These are phyloP conservation scores for Verasper variegatus DNA, from an alignment of 2,113 vertebrate species.

Conservation along the genomic window DNA sequence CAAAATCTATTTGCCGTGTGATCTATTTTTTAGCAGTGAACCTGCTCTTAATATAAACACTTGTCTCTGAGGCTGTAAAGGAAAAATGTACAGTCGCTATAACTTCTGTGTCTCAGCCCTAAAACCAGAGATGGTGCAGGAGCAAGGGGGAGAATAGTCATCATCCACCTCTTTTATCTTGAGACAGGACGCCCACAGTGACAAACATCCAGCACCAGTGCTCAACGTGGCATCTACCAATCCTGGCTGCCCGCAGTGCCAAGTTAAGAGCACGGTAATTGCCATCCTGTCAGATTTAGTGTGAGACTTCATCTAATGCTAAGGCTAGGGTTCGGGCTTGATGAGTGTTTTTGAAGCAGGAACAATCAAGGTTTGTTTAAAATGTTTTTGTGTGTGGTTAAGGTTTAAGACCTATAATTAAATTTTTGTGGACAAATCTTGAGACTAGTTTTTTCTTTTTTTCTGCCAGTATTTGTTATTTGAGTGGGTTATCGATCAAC, in stretches of 20 bases:
- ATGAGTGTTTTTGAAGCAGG: conserved; percentile 62
- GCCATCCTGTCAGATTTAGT: conserved; percentile 73
- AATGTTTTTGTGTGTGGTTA: conserved; percentile 51
- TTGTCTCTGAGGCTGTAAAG: too few species aligned
- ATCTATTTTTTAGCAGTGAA: too few species aligned
- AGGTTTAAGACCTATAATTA: conserved; percentile 68
- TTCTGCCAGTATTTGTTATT: conserved; percentile 31
- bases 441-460: conserved; percentile 40
- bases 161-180: conserved; percentile 53
- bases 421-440: conserved; percentile 61
- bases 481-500: conserved; percentile 66
- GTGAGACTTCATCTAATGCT: conserved; percentile 65
- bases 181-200: conserved; percentile 49
- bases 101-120: neutral
- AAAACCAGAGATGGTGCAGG: conserved; percentile 21
- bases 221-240: conserved; percentile 67
- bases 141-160: conserved; percentile 30
- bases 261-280: conserved; percentile 75
- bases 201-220: conserved; percentile 58
- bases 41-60: too few species aligned
- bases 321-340: conserved; percentile 45
- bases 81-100: too few species aligned
- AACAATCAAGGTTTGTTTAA: conserved; percentile 72
- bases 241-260: conserved; percentile 62
- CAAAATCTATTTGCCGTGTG: too few species aligned